Conservation (phyloP, 2,888 invertebrate genomes). For the Boloria euphrosyne region DNA sequence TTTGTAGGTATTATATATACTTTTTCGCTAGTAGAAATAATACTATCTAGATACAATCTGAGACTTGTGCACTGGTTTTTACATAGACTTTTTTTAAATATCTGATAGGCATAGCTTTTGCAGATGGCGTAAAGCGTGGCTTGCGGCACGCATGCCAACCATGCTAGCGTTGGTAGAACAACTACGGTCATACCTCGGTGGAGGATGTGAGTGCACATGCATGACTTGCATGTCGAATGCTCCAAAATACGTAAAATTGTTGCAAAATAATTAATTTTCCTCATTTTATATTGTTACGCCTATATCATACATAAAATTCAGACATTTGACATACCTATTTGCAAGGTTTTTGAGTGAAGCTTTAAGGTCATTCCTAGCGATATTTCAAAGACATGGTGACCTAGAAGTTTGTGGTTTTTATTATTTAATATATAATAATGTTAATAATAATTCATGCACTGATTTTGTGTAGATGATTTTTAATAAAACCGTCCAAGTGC, state of each 20-base stretch:
- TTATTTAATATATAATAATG: constrained; percentile 24
- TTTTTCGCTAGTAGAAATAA: too few relatives aligned
- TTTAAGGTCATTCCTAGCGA: neutral
- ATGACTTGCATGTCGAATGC: constrained; percentile 48
- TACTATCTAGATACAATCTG: too few relatives aligned
- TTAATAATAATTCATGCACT: constrained; percentile 6
- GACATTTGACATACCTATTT: constrained; percentile 19
- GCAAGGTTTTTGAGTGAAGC: constrained; percentile 24
- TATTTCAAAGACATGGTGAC: constrained; percentile 9
- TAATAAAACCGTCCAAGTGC: too few relatives aligned
- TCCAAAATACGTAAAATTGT: constrained; percentile 31
- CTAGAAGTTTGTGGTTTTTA: constrained; percentile 14
- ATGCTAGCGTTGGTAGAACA: constrained; percentile 82
- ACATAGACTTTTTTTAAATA: neutral
- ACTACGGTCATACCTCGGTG: constrained; percentile 78
- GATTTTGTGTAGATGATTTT: too few relatives aligned
- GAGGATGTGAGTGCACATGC: constrained; percentile 78
- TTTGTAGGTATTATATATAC: too few relatives aligned
- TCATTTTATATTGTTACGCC: constrained; percentile 9
- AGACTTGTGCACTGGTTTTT: neutral
- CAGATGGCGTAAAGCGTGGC: constrained; percentile 79
- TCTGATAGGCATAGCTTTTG: constrained; percentile 67
- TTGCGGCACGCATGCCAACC: constrained; percentile 71
- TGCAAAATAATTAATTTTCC: constrained; percentile 7
- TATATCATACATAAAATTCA: constrained; percentile 5